These are phyloP conservation scores for Catostylus mosaicus DNA, from an alignment of 30 jellyfish, hydroid and myxozoan genomes.

Conservation along the genomic window DNA sequence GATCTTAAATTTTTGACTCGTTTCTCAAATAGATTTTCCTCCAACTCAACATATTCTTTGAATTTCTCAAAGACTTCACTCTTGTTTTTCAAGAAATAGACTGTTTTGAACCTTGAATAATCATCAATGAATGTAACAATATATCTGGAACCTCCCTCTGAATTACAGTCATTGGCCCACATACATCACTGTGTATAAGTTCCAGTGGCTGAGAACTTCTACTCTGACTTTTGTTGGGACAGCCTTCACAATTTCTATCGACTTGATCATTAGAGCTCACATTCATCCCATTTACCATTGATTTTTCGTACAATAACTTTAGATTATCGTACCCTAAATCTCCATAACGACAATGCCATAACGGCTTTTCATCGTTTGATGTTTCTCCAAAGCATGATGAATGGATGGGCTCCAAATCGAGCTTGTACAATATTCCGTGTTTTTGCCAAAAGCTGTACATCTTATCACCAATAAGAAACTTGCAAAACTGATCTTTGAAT, in stretches of 20 bases:
- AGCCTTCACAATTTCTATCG: slow-evolving; percentile 22
- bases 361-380: not conserved
- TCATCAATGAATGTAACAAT: not conserved
- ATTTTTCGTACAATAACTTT: not conserved
- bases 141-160: slow-evolving; percentile 51
- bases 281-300: slow-evolving; percentile 49
- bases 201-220: slow-evolving; percentile 11
- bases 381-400: not conserved
- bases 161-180: slow-evolving; percentile 31
- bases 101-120: not conserved
- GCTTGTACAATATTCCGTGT: not conserved
- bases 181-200: slow-evolving; percentile 45
- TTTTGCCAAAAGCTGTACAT: not conserved
- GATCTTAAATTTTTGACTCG: slow-evolving; percentile 15
- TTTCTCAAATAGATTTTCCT: slow-evolving; percentile 20
- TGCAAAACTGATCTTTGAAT: not conserved
- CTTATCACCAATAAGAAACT: not conserved
- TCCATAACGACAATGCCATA: not conserved
- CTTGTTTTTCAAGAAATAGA: slow-evolving; percentile 28
- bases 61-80: slow-evolving; percentile 47
- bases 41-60: slow-evolving; percentile 22
- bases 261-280: slow-evolving; percentile 3
- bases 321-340: not conserved
- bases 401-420: not conserved
- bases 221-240: slow-evolving; percentile 30